A percentile compares a stretch with the other conserved stretches of the same genome.
Evolutionary conservation across 2,888 invertebrate species (phyloP).

Genomic region (Tromatobia lineatoria): DNA sequence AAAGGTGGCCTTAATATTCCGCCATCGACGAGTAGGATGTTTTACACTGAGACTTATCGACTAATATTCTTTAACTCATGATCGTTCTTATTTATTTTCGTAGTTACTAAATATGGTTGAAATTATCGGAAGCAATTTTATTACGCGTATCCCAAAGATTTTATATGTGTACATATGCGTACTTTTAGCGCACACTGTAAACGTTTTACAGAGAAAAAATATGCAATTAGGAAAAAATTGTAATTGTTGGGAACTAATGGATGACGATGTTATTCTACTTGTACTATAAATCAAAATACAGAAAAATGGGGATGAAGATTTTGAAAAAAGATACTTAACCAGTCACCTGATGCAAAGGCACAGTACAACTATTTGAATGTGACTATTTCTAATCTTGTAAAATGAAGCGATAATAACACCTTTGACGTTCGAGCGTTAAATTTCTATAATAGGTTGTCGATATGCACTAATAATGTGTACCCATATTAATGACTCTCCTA

Average conservation of each 20-base stretch:
- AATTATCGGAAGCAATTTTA: slow-evolving; percentile 4
- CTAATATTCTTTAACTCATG: not conserved
- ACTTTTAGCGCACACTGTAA: slow-evolving; percentile 2
- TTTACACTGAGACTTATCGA: not conserved
- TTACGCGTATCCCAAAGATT: slow-evolving; percentile 1
- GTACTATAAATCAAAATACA: slow-evolving; percentile 5
- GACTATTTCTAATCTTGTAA: slow-evolving; percentile 25
- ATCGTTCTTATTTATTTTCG: not conserved
- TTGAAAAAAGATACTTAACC: slow-evolving; percentile 39
- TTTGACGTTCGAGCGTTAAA: slow-evolving; percentile 11
- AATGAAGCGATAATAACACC: not conserved
- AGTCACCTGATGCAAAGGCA: slow-evolving; percentile 73
- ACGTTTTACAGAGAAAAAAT: not conserved
- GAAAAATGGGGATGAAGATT: not conserved
- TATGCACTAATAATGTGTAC: slow-evolving; percentile 2
- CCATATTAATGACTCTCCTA: slow-evolving; percentile 3
- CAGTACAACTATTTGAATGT: slow-evolving; percentile 69
- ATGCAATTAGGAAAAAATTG: not conserved
- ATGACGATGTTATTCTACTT: not conserved
- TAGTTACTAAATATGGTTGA: slow-evolving; percentile 2
- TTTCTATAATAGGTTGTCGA: slow-evolving; percentile 14
- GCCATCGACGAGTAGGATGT: slow-evolving; percentile 11
- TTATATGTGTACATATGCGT: slow-evolving; percentile 30
- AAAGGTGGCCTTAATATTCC: slow-evolving; percentile 55
- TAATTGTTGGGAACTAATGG: slow-evolving; percentile 16